Conservation (phyloP, 2,113 vertebrate species). For the Coryphaenoides rupestris region DNA sequence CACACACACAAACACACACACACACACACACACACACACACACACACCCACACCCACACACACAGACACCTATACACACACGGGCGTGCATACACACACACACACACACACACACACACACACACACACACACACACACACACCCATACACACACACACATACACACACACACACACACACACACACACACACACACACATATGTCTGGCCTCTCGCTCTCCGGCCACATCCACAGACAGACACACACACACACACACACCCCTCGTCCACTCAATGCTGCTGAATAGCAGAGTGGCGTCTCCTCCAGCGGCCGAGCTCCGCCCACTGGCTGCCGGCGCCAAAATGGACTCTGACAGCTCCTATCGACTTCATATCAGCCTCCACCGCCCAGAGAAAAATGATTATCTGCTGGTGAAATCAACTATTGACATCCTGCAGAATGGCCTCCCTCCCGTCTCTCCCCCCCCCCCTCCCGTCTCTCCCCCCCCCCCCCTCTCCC, state of each 20-base stretch:
- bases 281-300: slow-evolving; percentile 56
- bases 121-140: too few relatives aligned
- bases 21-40: too few relatives aligned
- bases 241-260: slow-evolving; percentile 28
- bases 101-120: too few relatives aligned
- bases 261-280: slow-evolving; percentile 51
- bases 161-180: slow-evolving; percentile 9
- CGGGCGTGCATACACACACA: too few relatives aligned
- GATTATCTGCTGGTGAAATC: slow-evolving; percentile 94
- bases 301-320: slow-evolving; percentile 38
- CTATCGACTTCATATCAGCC: slow-evolving; percentile 93
- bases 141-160: neutral
- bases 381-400: slow-evolving; percentile 75
- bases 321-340: slow-evolving; percentile 44
- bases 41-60: too few relatives aligned
- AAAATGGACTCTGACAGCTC: slow-evolving; percentile 77
- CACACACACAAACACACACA: too few relatives aligned
- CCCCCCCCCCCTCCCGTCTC: too few relatives aligned
- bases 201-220: slow-evolving; percentile 23
- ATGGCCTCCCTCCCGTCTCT: slow-evolving; percentile 79
- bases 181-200: slow-evolving; percentile 1
- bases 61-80: too few relatives aligned
- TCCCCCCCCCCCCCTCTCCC: slow-evolving; percentile 56
- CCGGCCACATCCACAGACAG: slow-evolving; percentile 26
- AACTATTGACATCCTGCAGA: slow-evolving; percentile 92